Evolutionary conservation across 2,113 vertebrate genomes (phyloP).

Genomic region (Eudorcas thomsonii): DNA sequence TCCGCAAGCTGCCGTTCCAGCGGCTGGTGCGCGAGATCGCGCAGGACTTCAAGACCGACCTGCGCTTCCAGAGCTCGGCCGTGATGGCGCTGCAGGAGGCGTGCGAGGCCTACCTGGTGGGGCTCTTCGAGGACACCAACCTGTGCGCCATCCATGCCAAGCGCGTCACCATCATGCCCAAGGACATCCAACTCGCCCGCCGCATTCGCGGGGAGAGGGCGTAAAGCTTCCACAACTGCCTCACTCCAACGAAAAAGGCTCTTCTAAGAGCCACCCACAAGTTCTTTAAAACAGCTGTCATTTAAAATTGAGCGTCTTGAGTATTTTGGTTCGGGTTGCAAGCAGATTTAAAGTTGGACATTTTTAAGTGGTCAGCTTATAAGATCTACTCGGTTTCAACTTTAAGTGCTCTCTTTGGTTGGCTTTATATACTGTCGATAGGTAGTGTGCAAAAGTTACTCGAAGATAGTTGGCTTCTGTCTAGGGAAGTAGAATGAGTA

Average conservation of each 20-base stretch:
- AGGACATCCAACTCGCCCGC: slow-evolving; percentile 78
- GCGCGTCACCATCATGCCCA: slow-evolving; percentile 73
- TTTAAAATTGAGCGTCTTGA: neutral
- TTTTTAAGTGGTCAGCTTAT: neutral
- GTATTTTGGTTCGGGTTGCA: neutral
- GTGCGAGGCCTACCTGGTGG: neutral
- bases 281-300: neutral
- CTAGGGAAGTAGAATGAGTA: too few relatives aligned
- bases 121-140: neutral
- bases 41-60: neutral
- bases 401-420: neutral
- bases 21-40: neutral
- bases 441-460: neutral
- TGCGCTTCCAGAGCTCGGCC: neutral
- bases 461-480: too few relatives aligned
- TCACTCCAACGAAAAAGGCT: slow-evolving; percentile 67
- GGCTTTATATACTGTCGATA: accelerated
- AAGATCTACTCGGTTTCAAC: neutral
- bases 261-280: slow-evolving; percentile 75
- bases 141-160: slow-evolving; percentile 61
- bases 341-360: neutral
- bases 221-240: accelerated
- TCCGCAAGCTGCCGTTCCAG: too few relatives aligned
- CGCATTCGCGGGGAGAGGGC: slow-evolving; percentile 78
- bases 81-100: neutral